Conservation (phyloP, 1,140 invertebrate species). For the Sitophilus oryzae region DNA sequence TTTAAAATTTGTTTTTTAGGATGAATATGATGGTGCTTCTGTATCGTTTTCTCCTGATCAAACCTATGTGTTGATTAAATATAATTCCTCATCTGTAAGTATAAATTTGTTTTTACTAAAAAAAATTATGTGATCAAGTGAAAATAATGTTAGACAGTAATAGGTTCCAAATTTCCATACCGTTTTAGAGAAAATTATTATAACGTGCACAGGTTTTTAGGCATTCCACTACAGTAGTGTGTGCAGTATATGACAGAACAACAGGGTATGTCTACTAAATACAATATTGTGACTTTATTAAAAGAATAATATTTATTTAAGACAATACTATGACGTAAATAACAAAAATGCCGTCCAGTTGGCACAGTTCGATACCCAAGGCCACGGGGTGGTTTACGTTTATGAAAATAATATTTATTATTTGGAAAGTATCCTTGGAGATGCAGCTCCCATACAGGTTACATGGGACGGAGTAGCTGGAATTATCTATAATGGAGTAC, state of each 20-base stretch:
- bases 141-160: not conserved
- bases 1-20: conserved; percentile 27
- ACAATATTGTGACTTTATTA: not conserved
- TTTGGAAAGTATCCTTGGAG: conserved; percentile 37
- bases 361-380: conserved; percentile 54
- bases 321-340: conserved; percentile 44
- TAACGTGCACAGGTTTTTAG: conserved; percentile 47
- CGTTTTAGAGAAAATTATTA: too few species aligned
- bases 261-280: conserved; percentile 43
- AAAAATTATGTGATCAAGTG: not conserved
- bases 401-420: conserved; percentile 78
- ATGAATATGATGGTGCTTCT: conserved; percentile 20
- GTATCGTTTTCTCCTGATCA: conserved; percentile 44
- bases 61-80: conserved; percentile 45
- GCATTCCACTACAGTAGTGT: conserved; percentile 57
- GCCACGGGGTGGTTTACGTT: conserved; percentile 65
- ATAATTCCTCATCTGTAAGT: conserved; percentile 47
- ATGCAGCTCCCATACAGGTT: conserved; percentile 20
- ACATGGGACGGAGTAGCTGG: conserved; percentile 52
- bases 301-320: conserved; percentile 26
- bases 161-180: not conserved
- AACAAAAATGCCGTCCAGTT: conserved; percentile 41
- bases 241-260: conserved; percentile 51
- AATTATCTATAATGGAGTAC: conserved; percentile 70
- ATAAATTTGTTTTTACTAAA: conserved; percentile 31